These are phyloP conservation scores for Pollimyrus isidori DNA, from an alignment of 2,113 vertebrate species.

Conservation along the genomic window DNA sequence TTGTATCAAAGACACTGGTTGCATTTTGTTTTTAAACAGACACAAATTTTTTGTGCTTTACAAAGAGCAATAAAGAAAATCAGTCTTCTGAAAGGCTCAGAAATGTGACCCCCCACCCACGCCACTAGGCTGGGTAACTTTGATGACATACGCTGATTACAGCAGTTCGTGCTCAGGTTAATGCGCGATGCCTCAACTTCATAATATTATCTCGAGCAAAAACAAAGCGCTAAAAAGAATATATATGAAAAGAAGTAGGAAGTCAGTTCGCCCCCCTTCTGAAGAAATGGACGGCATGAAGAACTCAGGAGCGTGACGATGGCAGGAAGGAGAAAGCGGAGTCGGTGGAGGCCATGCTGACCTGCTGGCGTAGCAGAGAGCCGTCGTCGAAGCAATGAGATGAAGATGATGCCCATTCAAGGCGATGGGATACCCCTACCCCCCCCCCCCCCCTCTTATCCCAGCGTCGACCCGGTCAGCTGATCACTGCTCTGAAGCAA, in stretches of 20 bases:
- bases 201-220: not conserved
- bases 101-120: not conserved
- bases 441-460: not conserved
- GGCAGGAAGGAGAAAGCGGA: not conserved
- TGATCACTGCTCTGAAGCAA: not conserved
- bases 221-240: not conserved
- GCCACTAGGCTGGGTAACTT: not conserved
- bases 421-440: not conserved
- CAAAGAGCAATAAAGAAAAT: not conserved
- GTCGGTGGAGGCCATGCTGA: not conserved
- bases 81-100: not conserved
- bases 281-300: not conserved
- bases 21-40: not conserved
- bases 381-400: conserved; percentile 14
- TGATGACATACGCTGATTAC: not conserved
- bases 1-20: conserved; percentile 3
- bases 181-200: no score
- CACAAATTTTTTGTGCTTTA: not conserved
- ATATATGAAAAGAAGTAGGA: not conserved
- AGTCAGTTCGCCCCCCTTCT: not conserved
- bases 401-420: not conserved
- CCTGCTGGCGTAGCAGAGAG: not conserved
- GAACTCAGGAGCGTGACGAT: not conserved
- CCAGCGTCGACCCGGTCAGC: not conserved
- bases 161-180: not conserved